Conservation (phyloP, 64 coral and sea anemone genomes). For the Anthopleura sola region DNA sequence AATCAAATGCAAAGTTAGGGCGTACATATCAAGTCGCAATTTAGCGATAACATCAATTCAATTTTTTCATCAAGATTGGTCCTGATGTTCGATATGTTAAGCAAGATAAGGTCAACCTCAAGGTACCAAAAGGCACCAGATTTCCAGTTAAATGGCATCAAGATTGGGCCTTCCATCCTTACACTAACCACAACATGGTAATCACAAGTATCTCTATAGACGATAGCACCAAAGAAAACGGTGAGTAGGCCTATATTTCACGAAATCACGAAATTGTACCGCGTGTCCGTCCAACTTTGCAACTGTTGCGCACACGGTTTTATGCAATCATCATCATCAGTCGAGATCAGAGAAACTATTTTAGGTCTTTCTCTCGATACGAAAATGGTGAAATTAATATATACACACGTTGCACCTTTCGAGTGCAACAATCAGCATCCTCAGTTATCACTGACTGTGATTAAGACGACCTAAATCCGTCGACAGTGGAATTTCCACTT, state of each 20-base stretch:
- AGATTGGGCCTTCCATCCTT: constrained; percentile 18
- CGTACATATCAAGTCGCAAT: no score
- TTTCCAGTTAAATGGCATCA: constrained; percentile 28
- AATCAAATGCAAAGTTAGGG: no score
- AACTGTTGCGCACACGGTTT: no score
- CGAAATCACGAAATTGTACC: neutral
- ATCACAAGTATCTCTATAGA: constrained; percentile 6
- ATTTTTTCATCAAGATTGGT: neutral
- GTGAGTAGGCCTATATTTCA: neutral
- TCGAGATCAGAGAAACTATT: no score
- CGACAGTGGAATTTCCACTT: neutral
- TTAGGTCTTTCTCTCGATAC: no score
- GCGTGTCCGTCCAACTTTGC: no score
- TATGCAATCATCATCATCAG: no score
- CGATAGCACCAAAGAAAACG: constrained; percentile 11
- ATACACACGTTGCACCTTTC: no score
- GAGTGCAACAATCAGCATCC: no score
- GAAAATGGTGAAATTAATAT: no score
- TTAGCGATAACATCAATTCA: neutral
- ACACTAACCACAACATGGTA: constrained; percentile 2
- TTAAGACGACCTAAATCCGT: neutral
- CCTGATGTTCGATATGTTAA: constrained; percentile 3
- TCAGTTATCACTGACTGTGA: no score
- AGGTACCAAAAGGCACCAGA: constrained; percentile 12
- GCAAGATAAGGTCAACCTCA: constrained; percentile 26